Evolutionary conservation across 1,140 invertebrate species (phyloP).

Genomic region (Arctopsyche grandis): DNA sequence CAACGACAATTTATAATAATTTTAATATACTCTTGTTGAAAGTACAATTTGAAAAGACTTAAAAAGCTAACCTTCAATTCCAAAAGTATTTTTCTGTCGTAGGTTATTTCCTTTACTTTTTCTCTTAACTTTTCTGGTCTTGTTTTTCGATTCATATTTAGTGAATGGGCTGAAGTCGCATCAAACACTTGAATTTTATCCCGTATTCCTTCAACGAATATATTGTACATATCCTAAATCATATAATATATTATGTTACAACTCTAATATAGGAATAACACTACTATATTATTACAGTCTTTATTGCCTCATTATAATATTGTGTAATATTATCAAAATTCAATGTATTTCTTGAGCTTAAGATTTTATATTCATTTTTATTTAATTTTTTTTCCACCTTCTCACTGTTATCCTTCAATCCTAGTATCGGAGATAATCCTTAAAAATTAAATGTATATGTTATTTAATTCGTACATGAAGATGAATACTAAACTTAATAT

Average conservation of each 20-base stretch:
- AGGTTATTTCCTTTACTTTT: background rate
- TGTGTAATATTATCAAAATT: background rate
- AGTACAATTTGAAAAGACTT: slow-evolving; percentile 24
- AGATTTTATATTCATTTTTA: slow-evolving; percentile 54
- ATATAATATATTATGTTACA: too few species aligned
- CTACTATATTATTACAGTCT: too few species aligned
- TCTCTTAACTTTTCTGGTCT: background rate
- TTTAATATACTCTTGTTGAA: background rate
- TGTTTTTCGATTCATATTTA: too few species aligned
- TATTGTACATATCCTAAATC: too few species aligned
- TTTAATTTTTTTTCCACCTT: slow-evolving; percentile 56
- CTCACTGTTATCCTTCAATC: slow-evolving; percentile 57
- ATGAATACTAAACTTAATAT: too few species aligned
- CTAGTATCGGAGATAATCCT: background rate
- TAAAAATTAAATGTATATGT: too few species aligned
- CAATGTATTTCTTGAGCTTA: background rate
- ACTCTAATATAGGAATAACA: too few species aligned
- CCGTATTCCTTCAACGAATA: too few species aligned
- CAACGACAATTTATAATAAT: background rate
- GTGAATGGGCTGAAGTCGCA: too few species aligned
- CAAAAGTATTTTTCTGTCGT: background rate
- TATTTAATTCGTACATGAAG: too few species aligned
- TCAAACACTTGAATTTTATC: too few species aligned
- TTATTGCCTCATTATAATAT: too few species aligned
- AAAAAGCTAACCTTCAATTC: background rate